These are phyloP conservation scores for Aphelinus certus DNA, from an alignment of 1,140 invertebrate species.

Conservation along the genomic window DNA sequence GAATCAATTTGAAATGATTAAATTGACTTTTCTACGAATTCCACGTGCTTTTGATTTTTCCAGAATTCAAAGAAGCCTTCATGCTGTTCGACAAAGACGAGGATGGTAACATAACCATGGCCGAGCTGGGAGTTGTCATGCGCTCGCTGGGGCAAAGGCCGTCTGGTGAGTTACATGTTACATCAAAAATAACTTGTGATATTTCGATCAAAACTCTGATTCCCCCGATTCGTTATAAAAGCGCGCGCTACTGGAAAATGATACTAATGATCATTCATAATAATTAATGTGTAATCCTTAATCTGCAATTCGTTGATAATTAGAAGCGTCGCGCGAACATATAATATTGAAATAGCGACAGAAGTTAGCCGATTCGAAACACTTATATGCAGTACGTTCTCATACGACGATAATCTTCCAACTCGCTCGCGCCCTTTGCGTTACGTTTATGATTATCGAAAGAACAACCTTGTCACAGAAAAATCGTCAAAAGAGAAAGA, in stretches of 20 bases:
- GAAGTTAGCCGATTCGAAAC: not conserved
- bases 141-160: conserved; percentile 87
- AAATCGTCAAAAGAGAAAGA: too few relatives aligned
- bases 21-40: conserved; percentile 28
- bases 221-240: too few relatives aligned
- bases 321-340: not conserved
- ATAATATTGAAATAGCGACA: conserved; percentile 15
- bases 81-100: conserved; percentile 94
- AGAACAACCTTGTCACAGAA: too few relatives aligned
- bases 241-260: too few relatives aligned
- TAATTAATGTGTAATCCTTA: not conserved
- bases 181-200: too few relatives aligned
- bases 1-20: too few relatives aligned
- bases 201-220: too few relatives aligned
- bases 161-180: conserved; percentile 71
- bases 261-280: too few relatives aligned
- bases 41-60: conserved; percentile 31
- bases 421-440: too few relatives aligned
- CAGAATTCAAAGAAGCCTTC: conserved; percentile 92
- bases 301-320: conserved; percentile 11
- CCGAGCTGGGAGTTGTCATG: conserved; percentile 90
- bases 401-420: too few relatives aligned
- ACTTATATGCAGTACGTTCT: too few relatives aligned
- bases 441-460: too few relatives aligned
- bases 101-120: conserved; percentile 89